Evolutionary conservation across 35 echinoderm and acorn worm species (phyloP), one percentile per base, ranked within the genome.

Genomic region (Chiridota heheva): DNA sequence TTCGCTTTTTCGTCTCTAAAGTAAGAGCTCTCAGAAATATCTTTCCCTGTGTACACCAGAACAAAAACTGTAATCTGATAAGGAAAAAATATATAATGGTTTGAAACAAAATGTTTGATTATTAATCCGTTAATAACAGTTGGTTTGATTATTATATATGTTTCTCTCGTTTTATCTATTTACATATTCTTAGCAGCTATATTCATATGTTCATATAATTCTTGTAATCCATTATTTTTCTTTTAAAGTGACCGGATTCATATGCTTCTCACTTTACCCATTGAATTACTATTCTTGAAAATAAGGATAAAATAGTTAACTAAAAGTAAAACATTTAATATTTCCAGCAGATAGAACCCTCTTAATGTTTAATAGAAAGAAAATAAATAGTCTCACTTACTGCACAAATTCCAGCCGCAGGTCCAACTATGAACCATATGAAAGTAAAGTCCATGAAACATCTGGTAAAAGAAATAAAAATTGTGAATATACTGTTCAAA

Each of bases 1-100:
- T 98, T 98, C 5, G 89, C 84, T 58, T 98, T 84, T 56, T 81
- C 82, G 44, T 98, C 95, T 77, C 89, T 91, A 2, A 85, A 91
- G 51, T 98, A 98, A 13, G 95, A 91, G 69, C 95, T 98, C 32
- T 98, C 95, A 61, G 90, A 87, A 4, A 98, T 98, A 53, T 91
- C 95, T 63, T 91, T 91, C 18, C 79, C 85, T 0, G 95, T 98
- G 53, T 91, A 98, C 30, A 91, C 82, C 12, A 98, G 69, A 22
- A 98, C 95, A 25, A 98, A 91, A 1, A 87, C 76, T 32, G 95
- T 98, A 33, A 98, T 86, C 95, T 98, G 70, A 67, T 6, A 80
- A 81, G 48, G 28, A 27, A 58, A 27, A 74, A 39, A 75, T 10
- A 66, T 10, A n/a, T n/a, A n/a, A n/a, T n/a, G n/a, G n/a, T n/a